Conservation (phyloP, 2,888 invertebrate species). For the Epicampocera succincta region DNA sequence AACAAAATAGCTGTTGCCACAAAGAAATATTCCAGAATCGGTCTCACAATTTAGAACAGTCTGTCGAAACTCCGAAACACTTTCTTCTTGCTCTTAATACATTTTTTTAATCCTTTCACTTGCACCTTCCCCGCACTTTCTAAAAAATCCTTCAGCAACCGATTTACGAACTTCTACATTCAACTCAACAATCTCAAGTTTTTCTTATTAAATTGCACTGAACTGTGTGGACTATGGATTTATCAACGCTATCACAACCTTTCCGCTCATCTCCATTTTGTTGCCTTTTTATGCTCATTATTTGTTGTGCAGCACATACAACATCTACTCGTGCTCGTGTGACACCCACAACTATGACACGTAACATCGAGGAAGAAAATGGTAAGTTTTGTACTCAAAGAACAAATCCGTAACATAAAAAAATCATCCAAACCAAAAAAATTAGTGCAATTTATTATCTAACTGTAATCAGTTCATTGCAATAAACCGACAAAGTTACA, state of each 20-base stretch:
- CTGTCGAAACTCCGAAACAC: not conserved
- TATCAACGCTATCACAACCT: slow-evolving; percentile 39
- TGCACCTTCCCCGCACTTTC: slow-evolving; percentile 4
- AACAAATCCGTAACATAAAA: not conserved
- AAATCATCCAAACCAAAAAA: not conserved
- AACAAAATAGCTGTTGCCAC: slow-evolving; percentile 10
- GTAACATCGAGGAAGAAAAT: slow-evolving; percentile 81
- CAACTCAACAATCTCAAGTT: slow-evolving; percentile 25
- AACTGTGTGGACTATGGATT: slow-evolving; percentile 61
- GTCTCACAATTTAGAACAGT: not conserved
- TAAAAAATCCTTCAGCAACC: slow-evolving; percentile 17
- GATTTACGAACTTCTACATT: not conserved
- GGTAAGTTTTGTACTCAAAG: slow-evolving; percentile 75
- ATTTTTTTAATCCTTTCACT: slow-evolving; percentile 1
- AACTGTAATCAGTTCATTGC: no score
- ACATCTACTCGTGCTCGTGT: slow-evolving; percentile 77
- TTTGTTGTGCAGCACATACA: slow-evolving; percentile 70
- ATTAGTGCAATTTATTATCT: no score
- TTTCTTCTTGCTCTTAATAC: not conserved
- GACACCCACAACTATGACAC: slow-evolving; percentile 78
- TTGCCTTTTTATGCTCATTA: slow-evolving; percentile 70
- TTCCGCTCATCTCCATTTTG: slow-evolving; percentile 65
- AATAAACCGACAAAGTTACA: no score
- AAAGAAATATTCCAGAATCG: slow-evolving; percentile 14
- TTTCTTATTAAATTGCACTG: not conserved